These are phyloP conservation scores for Cloeon dipterum DNA, from an alignment of 2,888 invertebrate genomes.

Conservation along the genomic window DNA sequence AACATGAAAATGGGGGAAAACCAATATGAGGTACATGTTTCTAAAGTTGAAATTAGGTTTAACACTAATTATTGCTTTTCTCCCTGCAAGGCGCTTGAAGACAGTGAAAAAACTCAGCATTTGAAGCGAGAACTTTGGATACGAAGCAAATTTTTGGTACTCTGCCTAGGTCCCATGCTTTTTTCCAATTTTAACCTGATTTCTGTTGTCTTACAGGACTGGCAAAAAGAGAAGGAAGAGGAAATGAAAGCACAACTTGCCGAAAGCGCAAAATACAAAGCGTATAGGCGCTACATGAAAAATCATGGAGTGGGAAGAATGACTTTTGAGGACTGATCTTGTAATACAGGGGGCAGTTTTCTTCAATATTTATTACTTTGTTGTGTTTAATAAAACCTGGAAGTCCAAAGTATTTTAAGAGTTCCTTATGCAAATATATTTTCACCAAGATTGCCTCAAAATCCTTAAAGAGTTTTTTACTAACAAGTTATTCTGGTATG, in stretches of 20 bases:
- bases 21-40: constrained; percentile 28
- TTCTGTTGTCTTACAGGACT: constrained; percentile 19
- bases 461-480: too few species aligned
- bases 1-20: constrained; percentile 31
- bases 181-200: neutral
- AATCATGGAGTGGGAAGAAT: constrained; percentile 74
- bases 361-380: neutral
- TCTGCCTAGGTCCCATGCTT: too few species aligned
- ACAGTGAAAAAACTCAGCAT: constrained; percentile 47
- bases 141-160: constrained; percentile 42
- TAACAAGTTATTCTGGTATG: too few species aligned
- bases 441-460: too few species aligned
- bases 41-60: neutral
- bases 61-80: constrained; percentile 6
- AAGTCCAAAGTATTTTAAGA: too few species aligned
- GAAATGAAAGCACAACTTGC: constrained; percentile 65
- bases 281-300: constrained; percentile 73
- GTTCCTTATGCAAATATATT: too few species aligned
- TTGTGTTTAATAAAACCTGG: too few species aligned
- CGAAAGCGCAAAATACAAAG: constrained; percentile 68
- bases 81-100: constrained; percentile 37
- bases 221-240: constrained; percentile 66
- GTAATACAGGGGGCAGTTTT: constrained; percentile 2
- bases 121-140: constrained; percentile 60
- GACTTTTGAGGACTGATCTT: constrained; percentile 66